Evolutionary conservation across 2,113 vertebrate species (phyloP), one percentile per base, ranked within the genome.

Genomic region (Caracal caracal): DNA sequence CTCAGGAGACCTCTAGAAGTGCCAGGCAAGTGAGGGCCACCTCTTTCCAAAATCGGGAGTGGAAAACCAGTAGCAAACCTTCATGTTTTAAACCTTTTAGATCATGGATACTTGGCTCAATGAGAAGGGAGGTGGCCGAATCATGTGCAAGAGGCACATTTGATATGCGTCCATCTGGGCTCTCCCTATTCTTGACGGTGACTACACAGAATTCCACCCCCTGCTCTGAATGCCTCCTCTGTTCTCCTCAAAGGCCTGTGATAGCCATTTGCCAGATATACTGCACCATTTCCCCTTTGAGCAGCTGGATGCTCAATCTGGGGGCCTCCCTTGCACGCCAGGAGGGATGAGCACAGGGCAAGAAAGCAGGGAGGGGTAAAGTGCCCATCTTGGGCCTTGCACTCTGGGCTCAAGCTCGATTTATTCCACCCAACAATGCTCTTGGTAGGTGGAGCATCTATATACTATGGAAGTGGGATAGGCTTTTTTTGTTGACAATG

Each of bases 161-260:
- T 92, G 92, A 90, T 93, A 78, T 80, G 59, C 65, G 1, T 63
- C 94, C 94, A 85, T 96, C 95, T 96, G 94, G 71, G 65, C 47
- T 94, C 59, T 78, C 85, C 80, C 93, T 94, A 90, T 96, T 96
- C 91, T 94, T 53, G 84, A 53, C 2, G n/a, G 71, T 94, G 96
- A 87, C 84, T 94, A 11, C 35, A 19, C 0, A 6, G 79, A 82
- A 76, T 84, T 94, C 84, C 59, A 56, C 90, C 89, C 88, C 65
- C 87, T 65, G 65, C 43, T 90, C 71, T 3, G 28, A 73, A 95
- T 80, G 84, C 90, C 84, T 94, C 94, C 90, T 96, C 93, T 97
- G 68, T 90, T 96, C 84, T 94, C 28, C 80, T 92, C 37, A 53
- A 66, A 96, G 84, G 26, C 53, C 53, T 22, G 4, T 80, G 47